phyloP scores from a whole-genome alignment of 1,140 invertebrate species.

The Hyles vespertilio region DNA sequence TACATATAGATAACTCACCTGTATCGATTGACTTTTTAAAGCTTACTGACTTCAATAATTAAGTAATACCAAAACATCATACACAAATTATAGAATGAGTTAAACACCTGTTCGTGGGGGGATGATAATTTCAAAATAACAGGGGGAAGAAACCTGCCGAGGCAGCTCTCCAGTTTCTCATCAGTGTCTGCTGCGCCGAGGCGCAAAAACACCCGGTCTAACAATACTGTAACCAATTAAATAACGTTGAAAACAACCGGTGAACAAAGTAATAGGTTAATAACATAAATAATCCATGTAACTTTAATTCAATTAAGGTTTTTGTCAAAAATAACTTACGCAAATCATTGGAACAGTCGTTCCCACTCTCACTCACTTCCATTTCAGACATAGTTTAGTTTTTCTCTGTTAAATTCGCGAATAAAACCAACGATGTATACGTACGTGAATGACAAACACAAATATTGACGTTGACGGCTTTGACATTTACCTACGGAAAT shows the following conservation, averaged over 20 bases:
- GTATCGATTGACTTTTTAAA: no score
- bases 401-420: conserved; percentile 1
- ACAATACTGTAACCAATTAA: conserved; percentile 78
- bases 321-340: conserved; percentile 35
- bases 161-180: conserved; percentile 88
- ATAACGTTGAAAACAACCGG: conserved; percentile 22
- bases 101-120: conserved; percentile 84
- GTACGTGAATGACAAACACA: conserved; percentile 7
- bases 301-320: not conserved
- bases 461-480: conserved; percentile 2
- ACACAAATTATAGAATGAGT: not conserved
- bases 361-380: conserved; percentile 55
- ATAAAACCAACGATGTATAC: no score
- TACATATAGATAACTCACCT: no score
- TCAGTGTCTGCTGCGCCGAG: conserved; percentile 92
- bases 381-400: conserved; percentile 55
- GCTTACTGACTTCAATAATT: no score
- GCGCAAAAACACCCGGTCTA: conserved; percentile 92
- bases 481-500: no score
- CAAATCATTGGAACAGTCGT: conserved; percentile 64
- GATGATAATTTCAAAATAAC: conserved; percentile 92
- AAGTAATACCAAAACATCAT: no score
- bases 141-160: conserved; percentile 92
- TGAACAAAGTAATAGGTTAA: conserved; percentile 25
- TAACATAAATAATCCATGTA: conserved; percentile 5